Evolutionary conservation across 2,888 invertebrate species (phyloP), one percentile per base, ranked within the genome.

Genomic region (Coremacera marginata): DNA sequence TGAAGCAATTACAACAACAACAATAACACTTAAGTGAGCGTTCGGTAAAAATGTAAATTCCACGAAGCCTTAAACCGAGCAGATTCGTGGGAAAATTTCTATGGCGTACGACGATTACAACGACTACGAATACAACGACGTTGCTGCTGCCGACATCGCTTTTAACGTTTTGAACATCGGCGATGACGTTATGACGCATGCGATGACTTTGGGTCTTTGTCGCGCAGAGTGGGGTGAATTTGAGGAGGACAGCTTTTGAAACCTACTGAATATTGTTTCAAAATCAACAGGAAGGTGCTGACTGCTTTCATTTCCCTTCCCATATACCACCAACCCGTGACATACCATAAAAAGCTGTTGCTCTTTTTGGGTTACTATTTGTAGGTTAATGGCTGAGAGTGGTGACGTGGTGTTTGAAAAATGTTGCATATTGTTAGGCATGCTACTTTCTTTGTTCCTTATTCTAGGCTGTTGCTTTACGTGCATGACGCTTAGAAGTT

Each of bases 151-250:
- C 70, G 63, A 27, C 67, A 55, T 34, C 49, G 75, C 52, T 70
- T 37, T 57, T 34, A 60, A 31, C 44, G 57, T 34, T 19, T 22
- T 16, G 16, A 57, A 16, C 67, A 71, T 57, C 49, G 55, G 16
- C 71, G 34, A 37, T 78, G 68, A 70, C 67, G 73, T 73, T 77
- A 77, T 78, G 78, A 77, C 78, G 77, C 78, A 77, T 80, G 76
- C 78, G 75, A 71, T 78, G 75, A 75, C 70, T 75, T 75, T 70
- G 62, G 8, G 51, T 25, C 65, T 52, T 65, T 65, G 52, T n/a
- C n/a, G 52, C 37, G 74, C 68, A 27, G 31, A 37, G 37, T 37
- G 62, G 5, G 44, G 44, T 9, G 44, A 11, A 51, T 37, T 60
- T 2, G 60, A 60, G 44, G 34, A 14, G 60, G 34, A n/a, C 55